These are phyloP conservation scores for Bursaphelenchus mucronatus DNA, from an alignment of 1,140 invertebrate genomes.

Conservation along the genomic window DNA sequence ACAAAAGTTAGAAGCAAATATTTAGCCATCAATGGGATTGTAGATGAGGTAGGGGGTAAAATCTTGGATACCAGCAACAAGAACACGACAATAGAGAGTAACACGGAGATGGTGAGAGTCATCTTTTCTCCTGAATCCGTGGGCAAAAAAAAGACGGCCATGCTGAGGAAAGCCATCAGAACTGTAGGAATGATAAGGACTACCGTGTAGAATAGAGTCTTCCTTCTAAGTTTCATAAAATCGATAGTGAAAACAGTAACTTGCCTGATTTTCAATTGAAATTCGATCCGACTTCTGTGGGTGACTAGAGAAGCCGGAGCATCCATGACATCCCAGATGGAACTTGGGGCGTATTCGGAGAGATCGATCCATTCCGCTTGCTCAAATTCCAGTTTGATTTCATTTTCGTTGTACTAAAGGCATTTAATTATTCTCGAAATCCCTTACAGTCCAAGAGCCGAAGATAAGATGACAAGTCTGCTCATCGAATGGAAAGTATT, in stretches of 20 bases:
- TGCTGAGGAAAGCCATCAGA: conserved; percentile 61
- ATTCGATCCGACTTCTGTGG: conserved; percentile 55
- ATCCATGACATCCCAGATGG: conserved; percentile 97
- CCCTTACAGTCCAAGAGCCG: conserved; percentile 95
- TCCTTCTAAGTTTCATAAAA: conserved; percentile 14
- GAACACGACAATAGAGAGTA: conserved; percentile 98
- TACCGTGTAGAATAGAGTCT: conserved; percentile 43
- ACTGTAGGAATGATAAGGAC: conserved; percentile 45
- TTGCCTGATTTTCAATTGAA: conserved; percentile 57
- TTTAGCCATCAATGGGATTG: conserved; percentile 91
- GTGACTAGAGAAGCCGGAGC: conserved; percentile 75
- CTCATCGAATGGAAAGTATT: conserved; percentile 66
- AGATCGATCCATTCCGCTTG: conserved; percentile 77
- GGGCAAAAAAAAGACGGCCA: conserved; percentile 94
- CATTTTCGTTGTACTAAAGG: conserved; percentile 91
- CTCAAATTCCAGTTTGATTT: conserved; percentile 60
- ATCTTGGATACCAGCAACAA: conserved; percentile 96
- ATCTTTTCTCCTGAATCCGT: conserved; percentile 67
- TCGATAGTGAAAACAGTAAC: neutral
- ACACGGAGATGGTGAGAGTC: conserved; percentile 67
- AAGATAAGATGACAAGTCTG: conserved; percentile 99
- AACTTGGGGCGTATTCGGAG: conserved; percentile 79
- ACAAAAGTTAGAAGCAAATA: conserved; percentile 98
- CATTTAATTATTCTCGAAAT: conserved; percentile 58
- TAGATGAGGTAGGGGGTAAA: conserved; percentile 89